Evolutionary conservation across 2,113 vertebrate species (phyloP).

Genomic region (Mixornis gularis): DNA sequence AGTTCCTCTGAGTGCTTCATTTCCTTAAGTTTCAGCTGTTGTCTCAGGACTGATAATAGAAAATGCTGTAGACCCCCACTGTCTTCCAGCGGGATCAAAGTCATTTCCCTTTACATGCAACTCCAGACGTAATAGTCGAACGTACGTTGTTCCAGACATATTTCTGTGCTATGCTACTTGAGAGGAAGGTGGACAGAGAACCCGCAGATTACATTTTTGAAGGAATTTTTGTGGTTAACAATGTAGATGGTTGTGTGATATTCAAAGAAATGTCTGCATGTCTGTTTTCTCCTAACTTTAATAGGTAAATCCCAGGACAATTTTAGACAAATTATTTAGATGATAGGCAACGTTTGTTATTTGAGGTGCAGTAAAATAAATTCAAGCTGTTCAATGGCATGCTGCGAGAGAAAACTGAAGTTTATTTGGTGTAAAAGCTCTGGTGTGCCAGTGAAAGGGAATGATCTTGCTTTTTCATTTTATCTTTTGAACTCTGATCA

Average conservation of each 20-base stretch:
- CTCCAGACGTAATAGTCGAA: not conserved
- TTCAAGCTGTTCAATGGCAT: not conserved
- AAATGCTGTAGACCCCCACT: not conserved
- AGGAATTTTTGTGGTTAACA: not conserved
- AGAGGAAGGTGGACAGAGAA: not conserved
- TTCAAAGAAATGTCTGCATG: not conserved
- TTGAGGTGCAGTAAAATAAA: not conserved
- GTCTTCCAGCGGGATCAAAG: not conserved
- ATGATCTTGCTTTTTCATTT: not conserved
- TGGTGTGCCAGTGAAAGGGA: not conserved
- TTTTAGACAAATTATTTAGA: not conserved
- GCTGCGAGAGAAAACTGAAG: not conserved
- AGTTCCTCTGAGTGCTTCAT: not conserved
- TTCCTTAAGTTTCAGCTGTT: not conserved
- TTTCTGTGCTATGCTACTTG: not conserved
- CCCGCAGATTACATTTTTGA: not conserved
- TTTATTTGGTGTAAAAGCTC: not conserved
- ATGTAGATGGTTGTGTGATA: not conserved
- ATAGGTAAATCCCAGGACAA: not conserved
- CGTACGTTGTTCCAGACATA: fast-evolving
- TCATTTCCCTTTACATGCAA: not conserved
- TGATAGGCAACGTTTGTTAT: not conserved
- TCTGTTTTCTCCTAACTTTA: not conserved
- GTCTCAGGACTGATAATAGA: not conserved
- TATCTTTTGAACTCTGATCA: not conserved